Conservation (phyloP, 1,140 invertebrate genomes). For the Linepithema humile region DNA sequence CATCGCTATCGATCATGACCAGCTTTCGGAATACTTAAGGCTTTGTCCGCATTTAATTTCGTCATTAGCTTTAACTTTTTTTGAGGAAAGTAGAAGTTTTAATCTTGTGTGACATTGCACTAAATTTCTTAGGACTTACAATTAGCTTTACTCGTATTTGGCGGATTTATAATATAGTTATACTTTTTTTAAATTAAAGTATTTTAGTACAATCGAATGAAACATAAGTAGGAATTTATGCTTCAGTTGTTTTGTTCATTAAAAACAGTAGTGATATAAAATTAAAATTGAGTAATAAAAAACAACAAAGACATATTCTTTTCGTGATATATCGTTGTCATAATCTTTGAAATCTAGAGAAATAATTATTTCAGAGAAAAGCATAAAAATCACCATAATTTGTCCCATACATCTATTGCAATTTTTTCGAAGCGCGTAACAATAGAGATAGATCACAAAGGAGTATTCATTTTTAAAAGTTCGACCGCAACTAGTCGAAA, state of each 20-base stretch:
- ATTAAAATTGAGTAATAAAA: too few relatives aligned
- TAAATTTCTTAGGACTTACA: slow-evolving; percentile 4
- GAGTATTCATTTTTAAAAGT: background rate
- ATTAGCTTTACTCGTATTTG: background rate
- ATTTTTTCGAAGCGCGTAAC: background rate
- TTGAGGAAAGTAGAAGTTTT: background rate
- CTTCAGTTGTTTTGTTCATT: too few relatives aligned
- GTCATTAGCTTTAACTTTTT: slow-evolving; percentile 17
- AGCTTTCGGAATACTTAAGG: slow-evolving; percentile 37
- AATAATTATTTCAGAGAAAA: too few relatives aligned
- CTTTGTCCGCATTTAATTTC: slow-evolving; percentile 45
- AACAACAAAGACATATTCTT: too few relatives aligned
- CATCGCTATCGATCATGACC: slow-evolving; percentile 39
- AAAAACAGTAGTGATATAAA: too few relatives aligned
- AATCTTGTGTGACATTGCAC: background rate
- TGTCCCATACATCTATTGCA: background rate
- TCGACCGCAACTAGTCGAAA: background rate
- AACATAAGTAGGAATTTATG: too few relatives aligned
- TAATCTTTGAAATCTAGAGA: too few relatives aligned
- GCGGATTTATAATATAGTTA: background rate
- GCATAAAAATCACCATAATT: too few relatives aligned
- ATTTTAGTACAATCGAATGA: too few relatives aligned
- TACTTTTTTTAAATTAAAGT: background rate
- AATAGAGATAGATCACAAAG: background rate
- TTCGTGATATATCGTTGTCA: too few relatives aligned